These are phyloP conservation scores for Naja naja DNA, from an alignment of 2,113 vertebrate genomes.

Conservation along the genomic window DNA sequence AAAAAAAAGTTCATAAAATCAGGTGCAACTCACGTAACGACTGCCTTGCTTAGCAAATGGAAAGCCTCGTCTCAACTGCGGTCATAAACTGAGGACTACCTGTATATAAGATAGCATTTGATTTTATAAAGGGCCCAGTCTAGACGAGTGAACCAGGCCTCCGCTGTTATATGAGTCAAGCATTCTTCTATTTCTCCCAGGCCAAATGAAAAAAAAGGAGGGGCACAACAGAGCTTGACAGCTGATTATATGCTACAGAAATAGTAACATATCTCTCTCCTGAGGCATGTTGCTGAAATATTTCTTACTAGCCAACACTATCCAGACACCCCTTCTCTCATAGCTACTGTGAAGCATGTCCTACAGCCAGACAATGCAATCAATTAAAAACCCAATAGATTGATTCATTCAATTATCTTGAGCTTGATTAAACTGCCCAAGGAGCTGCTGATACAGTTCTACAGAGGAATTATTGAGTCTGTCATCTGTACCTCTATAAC, in stretches of 20 bases:
- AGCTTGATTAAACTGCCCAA: background rate
- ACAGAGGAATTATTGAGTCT: no score
- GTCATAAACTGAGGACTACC: background rate
- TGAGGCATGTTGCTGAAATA: background rate
- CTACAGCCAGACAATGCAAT: background rate
- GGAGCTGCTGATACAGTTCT: no score
- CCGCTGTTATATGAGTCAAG: background rate
- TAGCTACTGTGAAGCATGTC: background rate
- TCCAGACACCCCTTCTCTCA: background rate
- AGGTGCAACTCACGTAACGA: no score
- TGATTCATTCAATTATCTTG: background rate
- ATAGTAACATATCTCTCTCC: background rate
- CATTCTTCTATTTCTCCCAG: background rate
- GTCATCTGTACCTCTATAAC: no score
- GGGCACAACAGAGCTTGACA: no score
- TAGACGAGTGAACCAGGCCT: background rate
- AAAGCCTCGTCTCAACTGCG: background rate
- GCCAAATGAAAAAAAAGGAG: background rate
- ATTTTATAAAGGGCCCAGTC: no score
- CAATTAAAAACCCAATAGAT: background rate
- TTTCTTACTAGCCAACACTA: background rate
- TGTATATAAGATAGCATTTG: background rate
- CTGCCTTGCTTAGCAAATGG: background rate
- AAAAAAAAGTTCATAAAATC: background rate
- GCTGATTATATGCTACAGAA: background rate